Base-by-base conservation (phyloP, 1,140 invertebrate species). In the Meteorus sp. region DNA sequence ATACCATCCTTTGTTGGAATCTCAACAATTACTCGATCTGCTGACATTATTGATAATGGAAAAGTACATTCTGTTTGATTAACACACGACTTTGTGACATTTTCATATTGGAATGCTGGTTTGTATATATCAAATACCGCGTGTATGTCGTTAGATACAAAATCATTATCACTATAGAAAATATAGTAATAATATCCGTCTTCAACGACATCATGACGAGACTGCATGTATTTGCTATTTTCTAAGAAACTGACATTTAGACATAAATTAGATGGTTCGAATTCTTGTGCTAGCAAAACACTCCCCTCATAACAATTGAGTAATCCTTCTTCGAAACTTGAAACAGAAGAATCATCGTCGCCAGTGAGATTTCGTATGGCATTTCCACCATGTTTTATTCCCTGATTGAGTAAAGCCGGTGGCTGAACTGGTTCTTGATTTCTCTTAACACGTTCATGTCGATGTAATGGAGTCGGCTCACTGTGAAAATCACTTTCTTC, bases 171-270 rank as follows among this genome's bases (percentile, higher is more conserved):
- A 66, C 89, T 91, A 67, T 91, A 92, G 78, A 93, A 92, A 61
- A 92, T 91, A 70, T 91, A 92, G 77, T 92, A 92, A 73, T 92
- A 93, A 74, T 92, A 92, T 6, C 89, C 90, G 74, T 90, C 85
- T 35, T 84, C 79, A 22, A 79, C 73, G 9, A 92, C 85, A 62
- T 90, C 82, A 69, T 92, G 89, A 47, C 82, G 81, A 7, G 84
- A 83, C 56, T 84, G 73, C 67, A 89, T 84, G 70, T 87, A 85
- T 45, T 84, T 83, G 9, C 82, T 81, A 20, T 81, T 85, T 50
- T 89, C 83, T 64, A 91, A 78, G 65, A 87, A 87, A 65, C 83
- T 83, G 9, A 87, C 83, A 75, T 85, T 84, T 7, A 81, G 84
- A 65, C 90, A 92, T 17, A 83, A 74, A 48, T 83, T 74, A 13